phyloP scores from a whole-genome alignment of 2,797 vertebrate genomes.

The Pogoniulus pusillus region DNA sequence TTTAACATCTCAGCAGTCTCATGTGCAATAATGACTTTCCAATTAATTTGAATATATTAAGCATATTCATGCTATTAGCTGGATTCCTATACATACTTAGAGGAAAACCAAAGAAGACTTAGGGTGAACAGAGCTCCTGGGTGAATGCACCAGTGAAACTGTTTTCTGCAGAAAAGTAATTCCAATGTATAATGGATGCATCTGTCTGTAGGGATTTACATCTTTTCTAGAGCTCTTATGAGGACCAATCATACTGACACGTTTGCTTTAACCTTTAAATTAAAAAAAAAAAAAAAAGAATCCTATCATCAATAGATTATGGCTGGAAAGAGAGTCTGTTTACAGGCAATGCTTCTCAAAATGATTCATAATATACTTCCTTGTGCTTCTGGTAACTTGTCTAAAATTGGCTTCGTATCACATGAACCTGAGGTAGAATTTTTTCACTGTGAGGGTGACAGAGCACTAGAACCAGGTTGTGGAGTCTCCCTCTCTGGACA shows the following conservation, averaged over 20 bases:
- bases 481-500: too few relatives aligned
- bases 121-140: not conserved
- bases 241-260: not conserved
- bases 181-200: not conserved
- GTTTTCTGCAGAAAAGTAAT: not conserved
- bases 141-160: not conserved
- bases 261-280: not conserved
- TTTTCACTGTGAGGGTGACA: too few relatives aligned
- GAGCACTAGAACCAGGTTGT: too few relatives aligned
- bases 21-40: not conserved
- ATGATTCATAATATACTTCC: not conserved
- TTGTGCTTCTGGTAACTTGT: not conserved
- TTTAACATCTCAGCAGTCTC: not conserved
- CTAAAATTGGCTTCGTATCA: slow-evolving; percentile 24
- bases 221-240: not conserved
- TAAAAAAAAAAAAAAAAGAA: not conserved
- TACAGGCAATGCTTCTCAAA: not conserved
- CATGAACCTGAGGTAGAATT: too few relatives aligned
- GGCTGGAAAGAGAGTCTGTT: not conserved
- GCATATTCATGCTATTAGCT: not conserved
- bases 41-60: not conserved
- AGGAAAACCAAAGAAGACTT: not conserved
- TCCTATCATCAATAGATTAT: not conserved
- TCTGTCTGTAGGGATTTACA: not conserved
- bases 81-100: not conserved